phyloP scores from a whole-genome alignment of 2,888 invertebrate genomes.

The Tuta absoluta region DNA sequence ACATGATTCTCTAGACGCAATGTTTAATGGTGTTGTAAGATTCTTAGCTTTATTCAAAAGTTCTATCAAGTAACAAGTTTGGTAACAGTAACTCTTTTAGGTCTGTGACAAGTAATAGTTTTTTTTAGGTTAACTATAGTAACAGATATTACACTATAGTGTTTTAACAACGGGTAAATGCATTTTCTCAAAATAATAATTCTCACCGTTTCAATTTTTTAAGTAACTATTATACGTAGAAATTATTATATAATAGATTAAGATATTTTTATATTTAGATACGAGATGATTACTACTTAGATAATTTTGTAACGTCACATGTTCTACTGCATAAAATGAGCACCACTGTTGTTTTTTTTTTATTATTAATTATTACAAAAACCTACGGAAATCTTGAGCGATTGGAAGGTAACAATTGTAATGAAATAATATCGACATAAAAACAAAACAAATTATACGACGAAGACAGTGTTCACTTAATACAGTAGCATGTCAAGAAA shows the following conservation, averaged over 20 bases:
- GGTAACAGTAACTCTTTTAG: slow-evolving; percentile 19
- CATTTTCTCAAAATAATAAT: slow-evolving; percentile 70
- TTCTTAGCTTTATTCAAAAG: not conserved
- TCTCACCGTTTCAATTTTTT: slow-evolving; percentile 48
- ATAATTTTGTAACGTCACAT: slow-evolving; percentile 45
- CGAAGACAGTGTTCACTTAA: slow-evolving; percentile 52
- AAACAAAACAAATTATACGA: too few species aligned
- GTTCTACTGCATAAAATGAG: slow-evolving; percentile 63
- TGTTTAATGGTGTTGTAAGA: slow-evolving; percentile 24
- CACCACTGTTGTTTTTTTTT: slow-evolving; percentile 44
- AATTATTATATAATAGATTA: slow-evolving; percentile 32
- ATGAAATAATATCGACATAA: not conserved
- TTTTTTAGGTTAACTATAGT: not conserved
- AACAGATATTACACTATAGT: slow-evolving; percentile 21
- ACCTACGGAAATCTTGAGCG: slow-evolving; percentile 34
- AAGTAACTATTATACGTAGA: slow-evolving; percentile 39
- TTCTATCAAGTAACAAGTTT: slow-evolving; percentile 14
- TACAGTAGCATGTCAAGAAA: slow-evolving; percentile 55
- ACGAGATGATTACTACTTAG: slow-evolving; percentile 41
- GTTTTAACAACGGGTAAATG: slow-evolving; percentile 68
- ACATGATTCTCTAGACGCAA: slow-evolving; percentile 30
- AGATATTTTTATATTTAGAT: slow-evolving; percentile 38
- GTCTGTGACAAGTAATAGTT: slow-evolving; percentile 14
- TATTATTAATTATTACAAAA: slow-evolving; percentile 21
- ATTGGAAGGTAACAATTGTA: slow-evolving; percentile 22